Percentiles rank a stretch among this genome's conserved stretches.
Conservation (phyloP, 2,797 vertebrate genomes). For the Remorina albescens region DNA sequence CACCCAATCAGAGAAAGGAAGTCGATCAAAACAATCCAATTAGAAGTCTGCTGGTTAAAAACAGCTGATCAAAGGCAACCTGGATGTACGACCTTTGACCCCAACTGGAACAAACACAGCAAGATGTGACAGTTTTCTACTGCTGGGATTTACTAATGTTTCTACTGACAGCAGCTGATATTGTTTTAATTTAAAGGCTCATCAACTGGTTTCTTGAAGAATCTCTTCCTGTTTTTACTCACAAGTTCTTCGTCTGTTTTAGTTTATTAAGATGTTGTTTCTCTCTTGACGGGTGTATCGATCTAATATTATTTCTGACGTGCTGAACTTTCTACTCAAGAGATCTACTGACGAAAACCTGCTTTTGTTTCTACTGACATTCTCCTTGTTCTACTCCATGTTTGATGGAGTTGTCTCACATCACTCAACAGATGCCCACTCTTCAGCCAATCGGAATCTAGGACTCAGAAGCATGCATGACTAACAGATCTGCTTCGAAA, state of each 20-base stretch:
- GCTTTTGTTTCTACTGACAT: slow-evolving; percentile 6
- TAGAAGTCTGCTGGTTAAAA: slow-evolving; percentile 22
- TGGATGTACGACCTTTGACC: slow-evolving; percentile 25
- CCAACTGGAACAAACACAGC: slow-evolving; percentile 2
- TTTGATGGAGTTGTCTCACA: neutral
- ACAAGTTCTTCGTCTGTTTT: neutral
- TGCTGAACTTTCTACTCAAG: too few relatives aligned
- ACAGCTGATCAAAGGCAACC: slow-evolving; percentile 1
- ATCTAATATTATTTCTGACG: too few relatives aligned
- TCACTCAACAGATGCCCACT: slow-evolving; percentile 44
- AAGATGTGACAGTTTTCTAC: slow-evolving; percentile 12
- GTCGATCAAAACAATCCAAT: slow-evolving; percentile 15
- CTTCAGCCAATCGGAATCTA: slow-evolving; percentile 58
- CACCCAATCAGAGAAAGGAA: slow-evolving; percentile 30
- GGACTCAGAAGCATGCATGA: slow-evolving; percentile 62
- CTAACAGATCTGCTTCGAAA: slow-evolving; percentile 52
- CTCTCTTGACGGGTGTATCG: too few relatives aligned
- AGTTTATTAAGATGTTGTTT: too few relatives aligned
- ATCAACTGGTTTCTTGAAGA: too few relatives aligned
- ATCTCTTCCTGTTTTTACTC: neutral
- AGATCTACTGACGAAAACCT: neutral
- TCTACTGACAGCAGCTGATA: slow-evolving; percentile 6
- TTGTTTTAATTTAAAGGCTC: too few relatives aligned
- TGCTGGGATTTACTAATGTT: slow-evolving; percentile 1
- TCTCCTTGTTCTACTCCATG: neutral